phyloP scores from a whole-genome alignment of 92 coral and sea anemone genomes.

The Epizoanthus fatuus region DNA sequence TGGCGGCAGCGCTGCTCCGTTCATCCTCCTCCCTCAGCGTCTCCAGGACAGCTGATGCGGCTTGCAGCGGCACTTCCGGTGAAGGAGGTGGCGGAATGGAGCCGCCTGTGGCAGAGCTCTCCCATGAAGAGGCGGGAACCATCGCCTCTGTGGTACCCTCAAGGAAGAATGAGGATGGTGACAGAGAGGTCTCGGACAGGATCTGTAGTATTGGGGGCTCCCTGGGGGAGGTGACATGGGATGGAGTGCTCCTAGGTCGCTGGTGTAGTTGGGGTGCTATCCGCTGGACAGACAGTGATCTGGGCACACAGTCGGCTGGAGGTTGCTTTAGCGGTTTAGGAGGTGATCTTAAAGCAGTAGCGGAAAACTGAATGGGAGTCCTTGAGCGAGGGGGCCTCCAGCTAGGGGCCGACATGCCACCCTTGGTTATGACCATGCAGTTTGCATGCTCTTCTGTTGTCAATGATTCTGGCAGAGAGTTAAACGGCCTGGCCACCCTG shows the following conservation, averaged over 20 bases:
- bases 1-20: slow-evolving; percentile 72
- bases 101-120: slow-evolving; percentile 50
- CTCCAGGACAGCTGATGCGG: slow-evolving; percentile 65
- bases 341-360: slow-evolving; percentile 78
- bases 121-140: slow-evolving; percentile 25
- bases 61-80: slow-evolving; percentile 65
- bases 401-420: slow-evolving; percentile 71
- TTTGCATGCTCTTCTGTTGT: slow-evolving; percentile 40
- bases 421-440: slow-evolving; percentile 53
- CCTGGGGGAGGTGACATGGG: slow-evolving; percentile 53
- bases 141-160: slow-evolving; percentile 55
- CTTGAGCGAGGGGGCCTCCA: slow-evolving; percentile 92
- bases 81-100: slow-evolving; percentile 94
- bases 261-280: slow-evolving; percentile 42
- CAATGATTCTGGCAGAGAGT: slow-evolving; percentile 40
- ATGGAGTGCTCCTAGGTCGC: slow-evolving; percentile 87
- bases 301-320: slow-evolving; percentile 78
- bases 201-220: slow-evolving; percentile 64
- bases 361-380: slow-evolving; percentile 84
- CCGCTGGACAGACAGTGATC: slow-evolving; percentile 74
- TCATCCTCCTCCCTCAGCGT: slow-evolving; percentile 87
- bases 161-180: slow-evolving; percentile 27
- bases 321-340: slow-evolving; percentile 89
- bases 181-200: slow-evolving; percentile 83
- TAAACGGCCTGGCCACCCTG: slow-evolving; percentile 8